phyloP scores from a whole-genome alignment of 2,113 vertebrate genomes.

The Paracanthobrama guichenoti region DNA sequence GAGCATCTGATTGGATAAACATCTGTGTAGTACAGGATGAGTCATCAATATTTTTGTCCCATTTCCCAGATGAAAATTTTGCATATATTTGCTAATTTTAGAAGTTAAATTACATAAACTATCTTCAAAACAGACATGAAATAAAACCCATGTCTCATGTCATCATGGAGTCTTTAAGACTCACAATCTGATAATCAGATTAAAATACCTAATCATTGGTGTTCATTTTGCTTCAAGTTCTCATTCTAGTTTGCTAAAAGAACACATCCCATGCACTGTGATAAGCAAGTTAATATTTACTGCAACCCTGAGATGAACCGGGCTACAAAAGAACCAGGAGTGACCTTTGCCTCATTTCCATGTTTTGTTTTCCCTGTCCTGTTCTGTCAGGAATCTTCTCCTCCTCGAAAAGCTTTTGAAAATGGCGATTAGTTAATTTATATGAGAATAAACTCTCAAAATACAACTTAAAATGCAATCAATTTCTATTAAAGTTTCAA shows the following conservation, averaged over 20 bases:
- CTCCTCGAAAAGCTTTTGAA: neutral
- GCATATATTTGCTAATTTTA: neutral
- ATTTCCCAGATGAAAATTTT: neutral
- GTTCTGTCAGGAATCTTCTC: slow-evolving; percentile 2
- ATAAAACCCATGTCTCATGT: neutral
- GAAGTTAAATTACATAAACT: neutral
- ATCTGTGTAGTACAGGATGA: neutral
- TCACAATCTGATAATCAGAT: too few relatives aligned
- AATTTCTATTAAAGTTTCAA: neutral
- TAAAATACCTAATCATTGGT: neutral
- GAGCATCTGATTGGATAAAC: neutral
- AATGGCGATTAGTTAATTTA: neutral
- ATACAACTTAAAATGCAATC: neutral
- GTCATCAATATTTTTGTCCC: neutral
- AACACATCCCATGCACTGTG: slow-evolving; percentile 44
- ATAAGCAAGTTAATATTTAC: slow-evolving; percentile 67
- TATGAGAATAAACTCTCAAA: neutral
- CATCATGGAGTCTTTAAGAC: too few relatives aligned
- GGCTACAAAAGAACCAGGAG: slow-evolving; percentile 41
- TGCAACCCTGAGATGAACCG: slow-evolving; percentile 54
- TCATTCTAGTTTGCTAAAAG: slow-evolving; percentile 24
- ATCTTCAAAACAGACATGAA: neutral
- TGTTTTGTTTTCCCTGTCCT: slow-evolving; percentile 39
- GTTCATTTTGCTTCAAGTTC: neutral
- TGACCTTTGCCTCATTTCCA: slow-evolving; percentile 62